Conservation (phyloP, 30 jellyfish, hydroid and myxozoan species). For the Calvadosia cruxmelitensis region DNA sequence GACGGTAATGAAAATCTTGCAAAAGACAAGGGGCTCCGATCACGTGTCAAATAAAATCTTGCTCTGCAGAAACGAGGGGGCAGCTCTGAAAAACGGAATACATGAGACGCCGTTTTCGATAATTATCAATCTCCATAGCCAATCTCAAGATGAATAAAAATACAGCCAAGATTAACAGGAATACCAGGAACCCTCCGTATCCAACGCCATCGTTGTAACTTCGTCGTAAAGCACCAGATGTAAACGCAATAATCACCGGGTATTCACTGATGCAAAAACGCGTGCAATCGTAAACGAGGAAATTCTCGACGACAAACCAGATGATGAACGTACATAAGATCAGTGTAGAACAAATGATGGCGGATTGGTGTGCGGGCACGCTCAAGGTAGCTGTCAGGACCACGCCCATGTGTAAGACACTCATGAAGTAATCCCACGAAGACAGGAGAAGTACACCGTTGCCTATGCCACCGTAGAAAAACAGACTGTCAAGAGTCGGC, state of each 20-base stretch:
- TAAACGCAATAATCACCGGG: too few relatives aligned
- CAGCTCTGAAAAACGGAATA: too few relatives aligned
- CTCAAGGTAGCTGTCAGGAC: background rate
- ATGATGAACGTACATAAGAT: background rate
- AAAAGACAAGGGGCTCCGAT: too few relatives aligned
- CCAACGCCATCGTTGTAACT: background rate
- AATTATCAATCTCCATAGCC: background rate
- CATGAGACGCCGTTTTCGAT: background rate
- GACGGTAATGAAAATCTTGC: too few relatives aligned
- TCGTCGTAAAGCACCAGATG: background rate
- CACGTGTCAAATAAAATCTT: too few relatives aligned
- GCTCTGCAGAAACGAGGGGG: too few relatives aligned
- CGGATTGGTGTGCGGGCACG: background rate
- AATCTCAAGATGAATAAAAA: background rate
- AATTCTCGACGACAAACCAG: background rate
- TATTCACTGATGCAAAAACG: background rate
- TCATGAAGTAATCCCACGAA: background rate
- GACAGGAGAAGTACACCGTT: background rate
- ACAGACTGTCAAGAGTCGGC: background rate
- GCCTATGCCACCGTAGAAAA: background rate
- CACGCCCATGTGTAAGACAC: background rate
- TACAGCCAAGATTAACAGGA: background rate
- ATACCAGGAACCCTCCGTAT: background rate
- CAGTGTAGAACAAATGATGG: background rate
- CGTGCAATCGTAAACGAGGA: background rate